Conservation (phyloP, 2,113 vertebrate genomes). For the Pithys albifrons region DNA sequence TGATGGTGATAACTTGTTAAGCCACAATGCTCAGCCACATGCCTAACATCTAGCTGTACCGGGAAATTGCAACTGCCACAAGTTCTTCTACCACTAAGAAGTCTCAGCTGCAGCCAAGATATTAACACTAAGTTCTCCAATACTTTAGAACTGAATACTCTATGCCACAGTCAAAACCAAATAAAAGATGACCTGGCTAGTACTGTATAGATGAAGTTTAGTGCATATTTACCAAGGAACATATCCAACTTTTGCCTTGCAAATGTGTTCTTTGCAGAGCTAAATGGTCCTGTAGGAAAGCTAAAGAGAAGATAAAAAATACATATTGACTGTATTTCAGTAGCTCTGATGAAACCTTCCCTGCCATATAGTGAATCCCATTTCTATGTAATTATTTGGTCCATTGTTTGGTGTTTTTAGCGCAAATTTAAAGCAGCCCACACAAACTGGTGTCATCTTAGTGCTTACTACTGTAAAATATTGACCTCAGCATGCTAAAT, state of each 20-base stretch:
- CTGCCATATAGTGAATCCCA: neutral
- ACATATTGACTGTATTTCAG: neutral
- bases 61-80: neutral
- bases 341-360: neutral
- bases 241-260: neutral
- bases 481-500: slow-evolving; percentile 33
- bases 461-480: slow-evolving; percentile 22
- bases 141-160: neutral
- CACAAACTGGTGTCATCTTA: neutral
- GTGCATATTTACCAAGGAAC: neutral
- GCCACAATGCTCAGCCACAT: slow-evolving; percentile 34
- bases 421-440: neutral
- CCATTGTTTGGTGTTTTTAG: neutral
- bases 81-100: neutral
- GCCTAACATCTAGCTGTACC: neutral
- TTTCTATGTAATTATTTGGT: slow-evolving; percentile 4
- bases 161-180: neutral
- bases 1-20: slow-evolving; percentile 50
- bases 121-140: neutral
- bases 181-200: neutral
- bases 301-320: neutral
- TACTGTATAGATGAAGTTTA: neutral
- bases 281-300: neutral
- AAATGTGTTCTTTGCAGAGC: neutral
- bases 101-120: neutral